Percentiles rank a stretch among this genome's conserved stretches.
Evolutionary conservation across 1,140 invertebrate species (phyloP).

Genomic region (Papilio xuthus): DNA sequence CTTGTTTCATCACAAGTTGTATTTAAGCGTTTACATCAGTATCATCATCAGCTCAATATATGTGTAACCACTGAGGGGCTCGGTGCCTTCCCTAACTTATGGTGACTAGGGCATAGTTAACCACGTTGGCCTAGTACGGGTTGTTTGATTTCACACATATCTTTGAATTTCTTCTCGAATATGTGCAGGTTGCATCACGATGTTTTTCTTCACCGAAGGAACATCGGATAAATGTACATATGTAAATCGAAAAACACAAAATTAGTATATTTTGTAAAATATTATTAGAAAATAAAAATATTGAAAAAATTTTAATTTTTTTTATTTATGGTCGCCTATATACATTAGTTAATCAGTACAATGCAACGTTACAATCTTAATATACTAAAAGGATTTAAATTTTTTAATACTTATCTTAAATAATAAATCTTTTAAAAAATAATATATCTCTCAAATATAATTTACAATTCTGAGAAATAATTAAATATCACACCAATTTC

Average conservation of each 20-base stretch:
- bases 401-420: background rate
- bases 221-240: too few relatives aligned
- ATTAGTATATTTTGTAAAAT: background rate
- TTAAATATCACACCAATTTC: slow-evolving; percentile 37
- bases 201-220: too few relatives aligned
- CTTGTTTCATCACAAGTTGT: slow-evolving; percentile 10
- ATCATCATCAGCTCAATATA: too few relatives aligned
- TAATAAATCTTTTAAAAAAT: slow-evolving; percentile 33
- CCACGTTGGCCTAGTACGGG: too few relatives aligned
- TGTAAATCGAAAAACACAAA: too few relatives aligned
- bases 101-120: too few relatives aligned
- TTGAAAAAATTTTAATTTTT: slow-evolving; percentile 13
- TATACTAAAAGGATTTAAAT: background rate
- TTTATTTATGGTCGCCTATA: slow-evolving; percentile 36
- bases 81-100: too few relatives aligned
- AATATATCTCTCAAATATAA: slow-evolving; percentile 39
- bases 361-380: slow-evolving; percentile 33
- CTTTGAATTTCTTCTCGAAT: too few relatives aligned
- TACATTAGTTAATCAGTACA: slow-evolving; percentile 39
- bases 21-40: slow-evolving; percentile 27
- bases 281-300: background rate
- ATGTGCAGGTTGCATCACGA: too few relatives aligned
- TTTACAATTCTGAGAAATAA: slow-evolving; percentile 35
- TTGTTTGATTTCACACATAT: too few relatives aligned
- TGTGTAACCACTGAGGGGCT: too few relatives aligned